These are phyloP conservation scores for Chlorops oryzae DNA, from an alignment of 1,140 invertebrate species.

Conservation along the genomic window DNA sequence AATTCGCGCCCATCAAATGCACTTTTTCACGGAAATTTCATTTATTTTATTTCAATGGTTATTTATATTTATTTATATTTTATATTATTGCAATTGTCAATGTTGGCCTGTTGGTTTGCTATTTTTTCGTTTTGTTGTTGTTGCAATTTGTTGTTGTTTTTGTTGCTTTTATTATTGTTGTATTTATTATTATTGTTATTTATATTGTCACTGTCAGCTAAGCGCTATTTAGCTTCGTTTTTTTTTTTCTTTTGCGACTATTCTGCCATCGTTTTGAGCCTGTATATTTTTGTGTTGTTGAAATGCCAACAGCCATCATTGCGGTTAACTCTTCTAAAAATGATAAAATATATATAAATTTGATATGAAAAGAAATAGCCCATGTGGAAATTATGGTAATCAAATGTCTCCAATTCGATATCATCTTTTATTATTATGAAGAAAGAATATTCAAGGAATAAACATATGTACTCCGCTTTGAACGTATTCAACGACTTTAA, in stretches of 20 bases:
- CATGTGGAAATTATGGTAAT: too few relatives aligned
- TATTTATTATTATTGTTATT: conserved; percentile 9
- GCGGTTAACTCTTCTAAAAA: conserved; percentile 11
- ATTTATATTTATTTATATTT: too few relatives aligned
- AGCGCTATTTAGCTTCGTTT: neutral
- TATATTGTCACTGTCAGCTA: conserved; percentile 14
- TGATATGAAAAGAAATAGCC: too few relatives aligned
- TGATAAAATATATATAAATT: too few relatives aligned
- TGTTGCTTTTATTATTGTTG: neutral
- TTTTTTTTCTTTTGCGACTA: neutral
- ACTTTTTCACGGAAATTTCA: too few relatives aligned
- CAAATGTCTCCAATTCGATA: too few relatives aligned
- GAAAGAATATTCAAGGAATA: too few relatives aligned
- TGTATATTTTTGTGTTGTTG: conserved; percentile 11
- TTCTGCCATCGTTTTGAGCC: neutral
- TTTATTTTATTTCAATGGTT: too few relatives aligned
- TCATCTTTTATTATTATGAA: too few relatives aligned
- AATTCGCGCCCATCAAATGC: too few relatives aligned
- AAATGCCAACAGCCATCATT: conserved; percentile 15
- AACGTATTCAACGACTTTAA: too few relatives aligned
- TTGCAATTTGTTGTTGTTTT: conserved; percentile 10
- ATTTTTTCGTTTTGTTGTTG: conserved; percentile 10
- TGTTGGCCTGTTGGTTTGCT: conserved; percentile 10
- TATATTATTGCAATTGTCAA: conserved; percentile 9
- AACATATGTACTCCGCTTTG: too few relatives aligned